Conservation (phyloP, 2,888 invertebrate species). For the Hermaeophaga mercurialis region DNA sequence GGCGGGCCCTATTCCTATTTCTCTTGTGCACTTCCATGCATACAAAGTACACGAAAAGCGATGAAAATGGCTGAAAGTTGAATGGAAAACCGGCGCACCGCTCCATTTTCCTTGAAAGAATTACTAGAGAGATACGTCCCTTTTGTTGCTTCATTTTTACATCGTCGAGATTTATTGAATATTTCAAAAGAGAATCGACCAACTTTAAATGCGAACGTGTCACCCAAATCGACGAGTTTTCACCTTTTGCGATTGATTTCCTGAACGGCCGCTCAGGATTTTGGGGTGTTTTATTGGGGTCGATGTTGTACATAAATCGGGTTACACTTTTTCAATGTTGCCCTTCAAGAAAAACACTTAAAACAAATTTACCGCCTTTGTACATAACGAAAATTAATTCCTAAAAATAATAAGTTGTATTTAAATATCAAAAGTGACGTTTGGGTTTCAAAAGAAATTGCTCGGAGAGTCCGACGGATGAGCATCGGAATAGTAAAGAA, state of each 20-base stretch:
- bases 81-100: not conserved
- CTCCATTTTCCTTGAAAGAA: not conserved
- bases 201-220: not conserved
- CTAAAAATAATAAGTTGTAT: too few species aligned
- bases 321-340: not conserved
- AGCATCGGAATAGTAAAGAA: too few species aligned
- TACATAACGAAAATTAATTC: too few species aligned
- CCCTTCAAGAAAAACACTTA: not conserved
- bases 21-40: not conserved
- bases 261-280: not conserved
- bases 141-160: not conserved
- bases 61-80: not conserved
- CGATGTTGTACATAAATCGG: not conserved
- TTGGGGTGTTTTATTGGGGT: not conserved
- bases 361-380: too few species aligned
- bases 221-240: not conserved
- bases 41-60: constrained; percentile 3
- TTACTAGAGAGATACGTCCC: not conserved
- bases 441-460: too few species aligned
- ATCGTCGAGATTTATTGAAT: not conserved
- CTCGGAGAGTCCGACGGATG: too few species aligned
- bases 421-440: too few species aligned
- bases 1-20: too few species aligned
- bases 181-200: not conserved
- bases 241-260: not conserved